phyloP scores from a whole-genome alignment of 2,797 vertebrate genomes.

The Pangasius krempfi region DNA sequence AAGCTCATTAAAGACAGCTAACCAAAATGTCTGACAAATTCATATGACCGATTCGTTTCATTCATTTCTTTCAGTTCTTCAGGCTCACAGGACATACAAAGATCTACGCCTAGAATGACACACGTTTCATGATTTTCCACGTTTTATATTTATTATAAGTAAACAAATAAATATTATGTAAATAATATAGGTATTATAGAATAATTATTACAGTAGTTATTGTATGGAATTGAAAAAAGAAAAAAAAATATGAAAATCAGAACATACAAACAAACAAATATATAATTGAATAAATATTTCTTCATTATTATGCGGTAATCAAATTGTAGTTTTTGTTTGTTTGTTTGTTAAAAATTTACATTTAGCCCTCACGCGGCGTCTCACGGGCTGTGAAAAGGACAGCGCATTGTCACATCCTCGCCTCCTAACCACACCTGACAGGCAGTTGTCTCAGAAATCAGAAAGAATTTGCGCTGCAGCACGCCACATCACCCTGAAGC shows the following conservation, averaged over 20 bases:
- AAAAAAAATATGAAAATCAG: too few relatives aligned
- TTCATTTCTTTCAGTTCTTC: neutral
- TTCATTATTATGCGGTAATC: too few relatives aligned
- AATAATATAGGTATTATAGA: neutral
- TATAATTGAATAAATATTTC: too few relatives aligned
- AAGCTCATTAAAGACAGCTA: neutral
- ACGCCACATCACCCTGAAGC: conserved; percentile 41
- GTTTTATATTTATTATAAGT: neutral
- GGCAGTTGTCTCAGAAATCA: conserved; percentile 48
- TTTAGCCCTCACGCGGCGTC: neutral
- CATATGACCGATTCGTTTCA: neutral
- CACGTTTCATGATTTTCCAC: too few relatives aligned
- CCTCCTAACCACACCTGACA: conserved; percentile 55
- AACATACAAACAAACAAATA: too few relatives aligned
- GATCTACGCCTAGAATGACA: too few relatives aligned
- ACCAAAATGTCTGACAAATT: neutral
- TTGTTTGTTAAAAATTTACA: neutral
- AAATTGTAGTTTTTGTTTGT: neutral
- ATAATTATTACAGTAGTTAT: neutral
- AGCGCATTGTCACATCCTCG: conserved; percentile 36
- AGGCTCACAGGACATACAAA: too few relatives aligned
- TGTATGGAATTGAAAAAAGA: neutral
- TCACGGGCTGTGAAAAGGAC: conserved; percentile 36
- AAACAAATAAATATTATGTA: neutral
- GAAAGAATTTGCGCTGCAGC: conserved; percentile 50